A percentile compares a stretch with the other conserved stretches of the same genome.
phyloP scores from a whole-genome alignment of 2,113 vertebrate species.

The Hemibagrus wyckioides region DNA sequence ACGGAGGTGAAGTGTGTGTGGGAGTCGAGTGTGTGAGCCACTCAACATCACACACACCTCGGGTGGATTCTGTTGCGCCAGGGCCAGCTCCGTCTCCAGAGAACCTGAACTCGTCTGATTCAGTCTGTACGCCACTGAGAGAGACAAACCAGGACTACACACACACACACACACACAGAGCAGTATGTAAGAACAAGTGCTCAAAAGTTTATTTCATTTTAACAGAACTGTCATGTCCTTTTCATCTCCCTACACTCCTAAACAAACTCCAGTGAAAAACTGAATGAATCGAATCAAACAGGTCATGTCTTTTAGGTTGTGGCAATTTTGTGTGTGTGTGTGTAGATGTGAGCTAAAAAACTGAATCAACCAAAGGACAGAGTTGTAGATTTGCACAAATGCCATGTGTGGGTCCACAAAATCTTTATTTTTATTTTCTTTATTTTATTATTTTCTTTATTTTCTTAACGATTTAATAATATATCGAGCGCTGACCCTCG shows the following conservation, averaged over 20 bases:
- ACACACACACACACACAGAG: not conserved
- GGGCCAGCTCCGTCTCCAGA: conserved; percentile 79
- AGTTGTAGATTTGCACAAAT: no score
- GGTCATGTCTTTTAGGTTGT: not conserved
- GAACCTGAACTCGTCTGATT: conserved; percentile 74
- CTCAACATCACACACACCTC: conserved; percentile 72
- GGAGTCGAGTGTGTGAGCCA: not conserved
- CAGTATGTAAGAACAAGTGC: not conserved
- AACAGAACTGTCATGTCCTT: no score
- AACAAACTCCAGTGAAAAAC: not conserved
- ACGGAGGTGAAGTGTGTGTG: conserved; percentile 11
- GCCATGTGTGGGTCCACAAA: no score
- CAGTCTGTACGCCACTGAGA: conserved; percentile 68
- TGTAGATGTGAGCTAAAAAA: not conserved
- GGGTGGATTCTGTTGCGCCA: conserved; percentile 80
- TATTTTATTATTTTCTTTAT: not conserved
- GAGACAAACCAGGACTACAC: conserved; percentile 65
- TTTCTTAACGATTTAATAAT: not conserved
- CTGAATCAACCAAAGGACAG: not conserved
- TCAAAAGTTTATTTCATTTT: not conserved
- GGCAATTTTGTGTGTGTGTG: not conserved
- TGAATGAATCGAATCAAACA: not conserved
- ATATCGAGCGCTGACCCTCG: no score
- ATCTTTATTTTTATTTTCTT: no score
- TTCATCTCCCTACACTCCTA: no score